Evolutionary conservation across 2,888 invertebrate genomes (phyloP).

Genomic region (Thereva nobilitata): DNA sequence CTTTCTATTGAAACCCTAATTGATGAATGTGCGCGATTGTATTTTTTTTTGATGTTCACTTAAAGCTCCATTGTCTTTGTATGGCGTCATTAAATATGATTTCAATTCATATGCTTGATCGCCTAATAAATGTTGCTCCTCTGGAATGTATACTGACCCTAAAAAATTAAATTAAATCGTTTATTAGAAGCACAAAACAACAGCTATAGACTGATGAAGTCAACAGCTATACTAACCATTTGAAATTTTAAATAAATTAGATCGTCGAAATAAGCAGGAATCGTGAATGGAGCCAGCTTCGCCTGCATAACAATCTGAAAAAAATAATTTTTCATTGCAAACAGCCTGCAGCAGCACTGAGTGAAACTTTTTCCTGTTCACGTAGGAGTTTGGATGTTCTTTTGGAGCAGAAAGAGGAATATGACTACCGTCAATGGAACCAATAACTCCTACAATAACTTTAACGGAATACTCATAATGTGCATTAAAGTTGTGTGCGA

Average conservation of each 20-base stretch:
- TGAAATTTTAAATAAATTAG: constrained; percentile 13
- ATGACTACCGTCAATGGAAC: constrained; percentile 16
- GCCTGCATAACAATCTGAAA: constrained; percentile 25
- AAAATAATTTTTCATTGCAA: constrained; percentile 20
- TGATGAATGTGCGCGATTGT: not conserved
- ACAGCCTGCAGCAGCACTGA: constrained; percentile 17
- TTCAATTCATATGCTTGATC: constrained; percentile 9
- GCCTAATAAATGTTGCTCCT: not conserved
- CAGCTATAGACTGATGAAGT: not conserved
- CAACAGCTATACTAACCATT: not conserved
- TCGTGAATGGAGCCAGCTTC: constrained; percentile 32
- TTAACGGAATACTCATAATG: not conserved
- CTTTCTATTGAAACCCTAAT: not conserved
- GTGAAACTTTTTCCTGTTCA: constrained; percentile 26
- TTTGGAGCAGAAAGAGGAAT: constrained; percentile 17
- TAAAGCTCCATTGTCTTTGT: constrained; percentile 1
- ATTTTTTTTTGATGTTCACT: not conserved
- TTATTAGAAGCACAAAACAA: no score
- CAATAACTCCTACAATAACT: constrained; percentile 7
- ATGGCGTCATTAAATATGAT: not conserved
- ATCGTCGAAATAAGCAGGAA: constrained; percentile 29
- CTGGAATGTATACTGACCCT: not conserved
- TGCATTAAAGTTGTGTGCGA: no score
- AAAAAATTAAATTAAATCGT: not conserved
- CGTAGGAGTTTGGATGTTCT: constrained; percentile 20